Conservation (phyloP, 2,888 invertebrate species). For the Falcaria lacertinaria region DNA sequence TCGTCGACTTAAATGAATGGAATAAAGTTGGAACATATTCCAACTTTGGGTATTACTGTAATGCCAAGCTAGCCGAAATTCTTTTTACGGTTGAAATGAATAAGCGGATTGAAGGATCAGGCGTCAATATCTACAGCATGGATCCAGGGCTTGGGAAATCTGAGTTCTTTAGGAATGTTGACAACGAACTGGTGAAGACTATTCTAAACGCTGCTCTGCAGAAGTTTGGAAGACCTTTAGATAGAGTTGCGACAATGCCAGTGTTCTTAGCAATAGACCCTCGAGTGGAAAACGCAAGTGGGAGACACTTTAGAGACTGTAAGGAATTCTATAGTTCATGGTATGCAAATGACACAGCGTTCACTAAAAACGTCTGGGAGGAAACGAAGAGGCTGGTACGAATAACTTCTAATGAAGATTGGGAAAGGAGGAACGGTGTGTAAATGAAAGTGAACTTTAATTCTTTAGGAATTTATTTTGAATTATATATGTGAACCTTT, state of each 20-base stretch:
- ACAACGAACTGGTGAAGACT: constrained; percentile 24
- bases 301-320: constrained; percentile 57
- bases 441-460: neutral
- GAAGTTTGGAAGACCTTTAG: constrained; percentile 37
- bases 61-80: constrained; percentile 51
- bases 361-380: constrained; percentile 44
- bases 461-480: too few species aligned
- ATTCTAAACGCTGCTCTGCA: constrained; percentile 34
- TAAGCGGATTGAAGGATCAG: constrained; percentile 50
- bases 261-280: constrained; percentile 53
- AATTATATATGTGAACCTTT: too few species aligned
- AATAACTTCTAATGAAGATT: constrained; percentile 45
- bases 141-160: constrained; percentile 91
- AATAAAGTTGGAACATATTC: constrained; percentile 84
- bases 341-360: constrained; percentile 52
- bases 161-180: constrained; percentile 84
- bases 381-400: constrained; percentile 44
- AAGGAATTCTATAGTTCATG: constrained; percentile 53
- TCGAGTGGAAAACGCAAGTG: constrained; percentile 38
- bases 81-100: constrained; percentile 76
- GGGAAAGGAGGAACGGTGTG: constrained; percentile 32
- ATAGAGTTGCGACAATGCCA: constrained; percentile 46
- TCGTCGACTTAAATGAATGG: constrained; percentile 84
- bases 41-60: constrained; percentile 79
- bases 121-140: constrained; percentile 87